phyloP scores from a whole-genome alignment of 2,113 vertebrate species.

The Mormoops blainvillei region DNA sequence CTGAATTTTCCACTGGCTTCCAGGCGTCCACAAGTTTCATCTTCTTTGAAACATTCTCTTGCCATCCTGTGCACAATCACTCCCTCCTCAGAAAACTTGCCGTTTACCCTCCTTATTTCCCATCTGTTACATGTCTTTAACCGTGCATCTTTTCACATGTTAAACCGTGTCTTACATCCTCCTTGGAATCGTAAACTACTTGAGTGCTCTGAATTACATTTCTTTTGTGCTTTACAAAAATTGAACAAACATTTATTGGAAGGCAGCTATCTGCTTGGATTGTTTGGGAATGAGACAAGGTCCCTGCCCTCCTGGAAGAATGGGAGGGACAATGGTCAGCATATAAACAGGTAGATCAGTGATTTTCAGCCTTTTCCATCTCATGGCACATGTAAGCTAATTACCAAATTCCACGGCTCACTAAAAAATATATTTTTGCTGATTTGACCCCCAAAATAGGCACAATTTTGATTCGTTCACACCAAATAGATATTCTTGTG shows the following conservation, averaged over 20 bases:
- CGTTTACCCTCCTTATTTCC: not conserved
- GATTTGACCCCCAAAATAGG: not conserved
- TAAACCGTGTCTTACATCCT: not conserved
- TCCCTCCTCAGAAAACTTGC: not conserved
- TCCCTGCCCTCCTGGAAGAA: not conserved
- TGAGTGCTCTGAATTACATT: not conserved
- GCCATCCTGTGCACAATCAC: not conserved
- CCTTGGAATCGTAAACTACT: not conserved
- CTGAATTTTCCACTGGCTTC: not conserved
- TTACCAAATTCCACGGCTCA: not conserved
- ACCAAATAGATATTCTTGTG: not conserved
- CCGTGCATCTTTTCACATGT: not conserved
- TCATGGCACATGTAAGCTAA: not conserved
- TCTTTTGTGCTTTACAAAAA: not conserved
- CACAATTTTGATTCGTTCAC: not conserved
- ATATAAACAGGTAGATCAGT: not conserved
- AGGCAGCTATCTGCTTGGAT: not conserved
- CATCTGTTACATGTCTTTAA: not conserved
- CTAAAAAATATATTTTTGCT: not conserved
- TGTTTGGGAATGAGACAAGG: not conserved
- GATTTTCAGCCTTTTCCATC: no score
- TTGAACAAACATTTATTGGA: not conserved
- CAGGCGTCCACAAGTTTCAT: not conserved
- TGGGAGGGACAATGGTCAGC: not conserved
- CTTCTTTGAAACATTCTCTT: not conserved